Conservation (phyloP, 2,797 vertebrate genomes). For the Schizopygopsis pylzovi region DNA sequence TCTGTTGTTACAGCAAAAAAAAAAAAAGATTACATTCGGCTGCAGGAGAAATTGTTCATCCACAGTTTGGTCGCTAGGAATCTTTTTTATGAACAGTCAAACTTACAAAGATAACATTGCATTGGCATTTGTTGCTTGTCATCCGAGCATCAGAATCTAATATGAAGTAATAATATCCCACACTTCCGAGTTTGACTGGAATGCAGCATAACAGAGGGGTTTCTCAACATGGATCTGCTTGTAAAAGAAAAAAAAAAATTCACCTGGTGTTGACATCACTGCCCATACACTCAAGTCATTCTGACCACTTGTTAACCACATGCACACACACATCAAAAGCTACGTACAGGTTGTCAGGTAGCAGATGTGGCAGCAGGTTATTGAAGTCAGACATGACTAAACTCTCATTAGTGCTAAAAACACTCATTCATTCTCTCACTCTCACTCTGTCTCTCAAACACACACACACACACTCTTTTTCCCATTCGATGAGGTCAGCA, state of each 20-base stretch:
- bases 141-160: not conserved
- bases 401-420: conserved; percentile 60
- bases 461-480: not conserved
- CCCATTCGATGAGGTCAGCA: conserved; percentile 42
- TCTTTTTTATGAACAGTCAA: not conserved
- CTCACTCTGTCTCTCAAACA: not conserved
- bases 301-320: not conserved
- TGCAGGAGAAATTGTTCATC: not conserved
- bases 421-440: conserved; percentile 48
- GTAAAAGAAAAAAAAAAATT: not conserved
- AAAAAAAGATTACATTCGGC: not conserved
- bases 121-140: not conserved
- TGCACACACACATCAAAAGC: conserved; percentile 3
- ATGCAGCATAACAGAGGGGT: not conserved
- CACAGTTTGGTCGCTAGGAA: conserved; percentile 15
- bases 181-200: not conserved
- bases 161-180: not conserved
- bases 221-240: not conserved
- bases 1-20: not conserved
- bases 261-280: not conserved
- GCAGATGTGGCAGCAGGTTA: conserved; percentile 57
- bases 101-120: not conserved
- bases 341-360: conserved; percentile 53
- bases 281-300: not conserved
- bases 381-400: conserved; percentile 65